Percentiles rank a stretch among this genome's conserved stretches.
These are phyloP conservation scores for Megalurothrips usitatus DNA, from an alignment of 2,888 invertebrate genomes.

Conservation along the genomic window DNA sequence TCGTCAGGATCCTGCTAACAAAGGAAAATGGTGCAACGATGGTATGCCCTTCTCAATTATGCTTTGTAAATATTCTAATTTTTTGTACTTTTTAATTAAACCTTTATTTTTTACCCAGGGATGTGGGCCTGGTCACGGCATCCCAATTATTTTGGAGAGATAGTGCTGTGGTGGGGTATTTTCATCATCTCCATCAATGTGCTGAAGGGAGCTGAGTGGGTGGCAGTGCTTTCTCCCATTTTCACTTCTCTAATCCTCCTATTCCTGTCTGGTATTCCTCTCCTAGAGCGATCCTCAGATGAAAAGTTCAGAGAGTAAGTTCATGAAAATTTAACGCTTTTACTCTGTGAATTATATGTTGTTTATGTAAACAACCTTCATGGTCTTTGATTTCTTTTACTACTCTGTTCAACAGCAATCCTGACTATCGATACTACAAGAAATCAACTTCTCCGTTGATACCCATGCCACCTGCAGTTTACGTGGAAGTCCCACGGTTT, in stretches of 20 bases:
- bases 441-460: constrained; percentile 82
- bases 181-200: constrained; percentile 84
- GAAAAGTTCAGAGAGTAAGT: constrained; percentile 81
- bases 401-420: constrained; percentile 56
- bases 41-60: constrained; percentile 51
- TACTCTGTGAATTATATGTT: constrained; percentile 15
- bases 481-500: constrained; percentile 78
- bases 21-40: constrained; percentile 89
- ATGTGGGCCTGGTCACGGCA: constrained; percentile 85
- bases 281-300: constrained; percentile 81
- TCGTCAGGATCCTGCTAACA: constrained; percentile 79
- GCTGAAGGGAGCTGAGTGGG: constrained; percentile 78
- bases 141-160: constrained; percentile 93
- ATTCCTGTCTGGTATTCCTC: constrained; percentile 85
- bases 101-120: constrained; percentile 48
- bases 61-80: background rate
- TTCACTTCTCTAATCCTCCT: constrained; percentile 83
- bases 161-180: constrained; percentile 90
- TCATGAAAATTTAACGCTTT: constrained; percentile 15
- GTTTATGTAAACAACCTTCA: constrained; percentile 28
- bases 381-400: constrained; percentile 27
- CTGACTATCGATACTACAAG: constrained; percentile 84
- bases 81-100: constrained; percentile 31
- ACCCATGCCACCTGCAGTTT: constrained; percentile 80
- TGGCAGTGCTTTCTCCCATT: constrained; percentile 78